Evolutionary conservation across 2,888 invertebrate genomes (phyloP).

Genomic region (Smittia aterrima): DNA sequence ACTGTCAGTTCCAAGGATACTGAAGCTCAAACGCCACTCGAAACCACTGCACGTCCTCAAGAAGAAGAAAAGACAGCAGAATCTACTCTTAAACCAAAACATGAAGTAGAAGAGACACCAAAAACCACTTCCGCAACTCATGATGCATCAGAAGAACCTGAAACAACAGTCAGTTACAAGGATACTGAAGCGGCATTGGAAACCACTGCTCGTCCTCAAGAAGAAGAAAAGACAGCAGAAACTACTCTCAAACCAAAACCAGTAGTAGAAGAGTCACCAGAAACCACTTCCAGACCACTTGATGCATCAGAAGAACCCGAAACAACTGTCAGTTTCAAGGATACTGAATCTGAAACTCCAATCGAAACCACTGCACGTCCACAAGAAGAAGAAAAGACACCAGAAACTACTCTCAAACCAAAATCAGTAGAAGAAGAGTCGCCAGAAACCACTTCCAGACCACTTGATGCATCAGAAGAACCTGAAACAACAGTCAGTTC

Average conservation of each 20-base stretch:
- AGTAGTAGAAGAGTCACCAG: neutral
- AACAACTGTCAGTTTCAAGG: neutral
- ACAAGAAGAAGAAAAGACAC: neutral
- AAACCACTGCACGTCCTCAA: neutral
- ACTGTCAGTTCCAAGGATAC: too few species aligned
- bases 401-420: neutral
- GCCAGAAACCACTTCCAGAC: too few species aligned
- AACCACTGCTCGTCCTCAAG: neutral
- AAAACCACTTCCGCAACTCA: neutral
- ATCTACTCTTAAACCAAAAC: too few species aligned
- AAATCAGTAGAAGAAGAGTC: neutral
- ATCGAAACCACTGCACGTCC: neutral
- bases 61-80: neutral
- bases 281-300: too few species aligned
- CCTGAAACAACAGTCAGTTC: neutral
- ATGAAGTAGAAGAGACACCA: neutral
- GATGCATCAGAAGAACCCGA: too few species aligned
- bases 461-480: too few species aligned
- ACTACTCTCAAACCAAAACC: neutral
- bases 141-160: too few species aligned
- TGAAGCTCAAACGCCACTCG: neutral
- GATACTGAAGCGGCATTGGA: neutral
- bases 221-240: conserved; percentile 11
- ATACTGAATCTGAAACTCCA: neutral
- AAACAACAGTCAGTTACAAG: neutral